Percentiles rank a stretch among this genome's conserved stretches.
Evolutionary conservation across 2,113 vertebrate genomes (phyloP).

Genomic region (Anhinga rufa): DNA sequence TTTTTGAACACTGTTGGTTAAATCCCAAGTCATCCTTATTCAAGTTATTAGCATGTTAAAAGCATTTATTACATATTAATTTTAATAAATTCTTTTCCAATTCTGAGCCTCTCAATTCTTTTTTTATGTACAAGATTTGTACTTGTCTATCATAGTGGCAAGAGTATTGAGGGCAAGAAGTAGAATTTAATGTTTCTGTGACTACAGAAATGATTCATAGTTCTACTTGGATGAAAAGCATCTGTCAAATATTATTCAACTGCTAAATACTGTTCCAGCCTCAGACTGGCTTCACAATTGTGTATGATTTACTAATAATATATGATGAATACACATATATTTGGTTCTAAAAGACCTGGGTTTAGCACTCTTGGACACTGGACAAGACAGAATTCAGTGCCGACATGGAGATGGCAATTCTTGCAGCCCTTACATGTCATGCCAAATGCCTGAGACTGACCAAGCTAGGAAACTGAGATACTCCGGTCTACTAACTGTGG

Average conservation of each 20-base stretch:
- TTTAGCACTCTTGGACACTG: neutral
- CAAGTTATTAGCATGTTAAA: neutral
- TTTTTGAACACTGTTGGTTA: neutral
- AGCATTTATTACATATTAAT: neutral
- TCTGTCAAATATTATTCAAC: neutral
- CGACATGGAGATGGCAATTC: neutral
- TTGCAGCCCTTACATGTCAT: neutral
- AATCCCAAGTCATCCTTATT: neutral
- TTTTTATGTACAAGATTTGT: neutral
- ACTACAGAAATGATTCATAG: neutral
- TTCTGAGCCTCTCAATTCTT: neutral
- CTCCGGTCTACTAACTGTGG: neutral
- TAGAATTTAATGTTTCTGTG: neutral
- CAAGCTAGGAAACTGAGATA: neutral
- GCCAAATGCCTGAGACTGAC: neutral
- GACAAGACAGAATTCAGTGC: neutral
- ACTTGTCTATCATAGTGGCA: neutral
- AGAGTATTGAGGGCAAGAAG: neutral
- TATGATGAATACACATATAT: neutral
- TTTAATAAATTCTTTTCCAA: neutral
- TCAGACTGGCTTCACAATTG: neutral
- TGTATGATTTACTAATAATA: neutral
- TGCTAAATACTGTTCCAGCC: neutral
- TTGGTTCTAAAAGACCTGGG: neutral
- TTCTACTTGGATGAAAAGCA: neutral